Evolutionary conservation across 2,888 invertebrate species (phyloP).

Genomic region (Sphaerophoria taeniata): DNA sequence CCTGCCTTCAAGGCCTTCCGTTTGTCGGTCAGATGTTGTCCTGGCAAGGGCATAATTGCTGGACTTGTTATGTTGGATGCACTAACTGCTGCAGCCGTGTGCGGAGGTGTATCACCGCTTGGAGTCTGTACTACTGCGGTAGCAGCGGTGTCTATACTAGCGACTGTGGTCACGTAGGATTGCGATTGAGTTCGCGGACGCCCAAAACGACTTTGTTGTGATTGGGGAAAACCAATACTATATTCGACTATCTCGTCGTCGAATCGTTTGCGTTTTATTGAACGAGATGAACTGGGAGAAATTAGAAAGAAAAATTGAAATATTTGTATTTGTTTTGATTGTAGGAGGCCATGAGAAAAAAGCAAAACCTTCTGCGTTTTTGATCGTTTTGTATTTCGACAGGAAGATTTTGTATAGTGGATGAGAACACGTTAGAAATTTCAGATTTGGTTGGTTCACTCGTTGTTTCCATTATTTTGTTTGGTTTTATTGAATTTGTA

Average conservation of each 20-base stretch:
- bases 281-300: conserved; percentile 91
- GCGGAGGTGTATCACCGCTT: conserved; percentile 54
- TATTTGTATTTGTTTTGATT: background rate
- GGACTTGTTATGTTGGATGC: conserved; percentile 69
- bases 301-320: conserved; percentile 9
- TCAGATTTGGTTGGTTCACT: conserved; percentile 72
- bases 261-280: conserved; percentile 97
- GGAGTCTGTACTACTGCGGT: conserved; percentile 33
- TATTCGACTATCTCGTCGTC: conserved; percentile 98
- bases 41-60: conserved; percentile 49
- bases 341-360: conserved; percentile 14
- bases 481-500: background rate
- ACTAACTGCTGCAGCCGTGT: conserved; percentile 52
- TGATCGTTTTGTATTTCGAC: conserved; percentile 80
- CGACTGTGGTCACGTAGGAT: conserved; percentile 78
- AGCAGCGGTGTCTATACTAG: conserved; percentile 39
- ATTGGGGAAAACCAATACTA: conserved; percentile 88
- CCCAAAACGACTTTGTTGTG: conserved; percentile 78
- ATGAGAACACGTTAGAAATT: conserved; percentile 67
- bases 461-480: conserved; percentile 75
- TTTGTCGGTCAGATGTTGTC: conserved; percentile 65
- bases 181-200: conserved; percentile 84
- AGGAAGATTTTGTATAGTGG: conserved; percentile 77
- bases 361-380: conserved; percentile 80
- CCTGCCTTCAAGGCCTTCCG: conserved; percentile 68